A percentile compares a stretch with the other conserved stretches of the same genome.
phyloP scores from a whole-genome alignment of 2,888 invertebrate genomes.

The Cheilosia impressa region DNA sequence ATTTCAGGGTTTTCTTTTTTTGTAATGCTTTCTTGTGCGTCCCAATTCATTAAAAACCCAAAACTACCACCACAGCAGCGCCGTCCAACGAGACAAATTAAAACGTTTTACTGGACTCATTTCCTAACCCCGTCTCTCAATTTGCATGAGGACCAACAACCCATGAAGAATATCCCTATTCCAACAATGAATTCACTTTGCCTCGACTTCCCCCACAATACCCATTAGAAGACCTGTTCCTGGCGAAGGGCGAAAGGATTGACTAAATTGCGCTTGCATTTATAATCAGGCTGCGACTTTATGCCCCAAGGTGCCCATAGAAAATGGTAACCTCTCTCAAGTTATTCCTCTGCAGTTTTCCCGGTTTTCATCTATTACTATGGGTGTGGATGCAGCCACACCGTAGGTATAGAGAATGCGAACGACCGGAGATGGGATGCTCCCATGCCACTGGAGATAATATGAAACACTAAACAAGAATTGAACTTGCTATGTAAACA shows the following conservation, averaged over 20 bases:
- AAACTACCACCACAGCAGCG: constrained; percentile 27
- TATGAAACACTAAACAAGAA: constrained; percentile 68
- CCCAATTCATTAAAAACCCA: constrained; percentile 59
- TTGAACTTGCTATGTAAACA: constrained; percentile 72
- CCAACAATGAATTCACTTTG: constrained; percentile 62
- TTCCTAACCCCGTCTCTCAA: constrained; percentile 50
- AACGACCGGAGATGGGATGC: constrained; percentile 51
- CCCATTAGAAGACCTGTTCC: constrained; percentile 7
- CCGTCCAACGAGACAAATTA: constrained; percentile 67
- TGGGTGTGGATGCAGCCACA: constrained; percentile 53
- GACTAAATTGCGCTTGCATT: constrained; percentile 70
- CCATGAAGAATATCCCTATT: constrained; percentile 64
- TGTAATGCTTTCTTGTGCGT: constrained; percentile 18
- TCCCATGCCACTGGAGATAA: constrained; percentile 53
- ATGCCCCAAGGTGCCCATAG: constrained; percentile 67
- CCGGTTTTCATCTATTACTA: constrained; percentile 45
- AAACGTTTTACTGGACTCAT: constrained; percentile 70
- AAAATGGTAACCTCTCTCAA: constrained; percentile 64
- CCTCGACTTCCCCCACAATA: constrained; percentile 6
- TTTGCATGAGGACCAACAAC: constrained; percentile 60
- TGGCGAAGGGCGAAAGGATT: constrained; percentile 42
- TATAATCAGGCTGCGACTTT: constrained; percentile 73
- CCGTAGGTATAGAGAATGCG: constrained; percentile 38
- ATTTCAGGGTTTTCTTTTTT: constrained; percentile 30
- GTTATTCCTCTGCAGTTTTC: constrained; percentile 46